Evolutionary conservation across 2,797 vertebrate species (phyloP).

Genomic region (Phyllotis vaccarum): DNA sequence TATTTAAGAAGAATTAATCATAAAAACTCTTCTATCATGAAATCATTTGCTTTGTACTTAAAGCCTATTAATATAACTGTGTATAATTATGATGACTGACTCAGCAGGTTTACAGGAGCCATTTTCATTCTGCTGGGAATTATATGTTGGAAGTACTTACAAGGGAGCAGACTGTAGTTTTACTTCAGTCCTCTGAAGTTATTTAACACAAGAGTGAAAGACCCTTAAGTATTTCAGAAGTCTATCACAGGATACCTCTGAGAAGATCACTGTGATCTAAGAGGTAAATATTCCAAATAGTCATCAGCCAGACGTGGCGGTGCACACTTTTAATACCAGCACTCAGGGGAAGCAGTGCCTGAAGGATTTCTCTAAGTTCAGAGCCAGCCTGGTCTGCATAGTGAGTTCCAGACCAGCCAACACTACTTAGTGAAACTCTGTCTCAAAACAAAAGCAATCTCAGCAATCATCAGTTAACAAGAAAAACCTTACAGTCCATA

Average conservation of each 20-base stretch:
- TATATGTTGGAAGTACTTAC: not conserved
- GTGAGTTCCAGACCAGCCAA: not conserved
- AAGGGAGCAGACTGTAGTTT: conserved; percentile 36
- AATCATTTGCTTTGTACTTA: conserved; percentile 25
- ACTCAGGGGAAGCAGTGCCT: not conserved
- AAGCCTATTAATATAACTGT: conserved; percentile 51
- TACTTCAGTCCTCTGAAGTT: not conserved
- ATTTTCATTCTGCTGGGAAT: conserved; percentile 62
- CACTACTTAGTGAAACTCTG: not conserved
- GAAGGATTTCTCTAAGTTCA: not conserved
- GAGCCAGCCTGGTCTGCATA: not conserved
- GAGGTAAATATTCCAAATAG: conserved; percentile 3
- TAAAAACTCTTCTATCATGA: conserved; percentile 3
- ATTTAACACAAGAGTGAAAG: conserved; percentile 30
- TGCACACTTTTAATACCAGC: not conserved
- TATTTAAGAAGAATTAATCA: conserved; percentile 45
- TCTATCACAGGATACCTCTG: conserved; percentile 7
- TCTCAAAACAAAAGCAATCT: not conserved
- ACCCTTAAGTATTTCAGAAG: conserved; percentile 50
- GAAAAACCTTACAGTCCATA: conserved; percentile 12
- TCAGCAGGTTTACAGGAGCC: conserved; percentile 47
- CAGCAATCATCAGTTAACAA: conserved; percentile 1
- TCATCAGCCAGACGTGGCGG: not conserved
- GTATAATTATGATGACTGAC: conserved; percentile 59
- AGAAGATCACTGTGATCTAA: conserved; percentile 22